Base-by-base conservation (phyloP, 2,113 vertebrate genomes). In the Gopherus evgoodei region DNA sequence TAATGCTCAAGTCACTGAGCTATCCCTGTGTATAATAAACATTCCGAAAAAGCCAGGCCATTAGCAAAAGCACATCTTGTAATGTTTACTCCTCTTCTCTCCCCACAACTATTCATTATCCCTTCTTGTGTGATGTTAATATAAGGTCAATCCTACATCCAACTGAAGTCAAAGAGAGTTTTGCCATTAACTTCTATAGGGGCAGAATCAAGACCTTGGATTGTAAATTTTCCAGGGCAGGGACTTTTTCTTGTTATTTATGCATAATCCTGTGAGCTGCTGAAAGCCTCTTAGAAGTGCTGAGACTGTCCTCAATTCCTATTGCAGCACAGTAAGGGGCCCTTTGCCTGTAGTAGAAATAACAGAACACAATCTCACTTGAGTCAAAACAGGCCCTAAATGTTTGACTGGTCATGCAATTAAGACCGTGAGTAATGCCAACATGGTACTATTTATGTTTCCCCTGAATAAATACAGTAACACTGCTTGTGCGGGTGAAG, bases 21-120 rank as follows among this genome's bases (percentile, higher is more conserved):
- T 49, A 80, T 35, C 72, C 75, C 11, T 24, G 50, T 12, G 75
- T 16, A 17, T 11, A 72, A 56, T 3, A 0, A 72, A 42, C 21
- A 69, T 11, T 35, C 53, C 44, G 57, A 83, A 84, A 54, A 81
- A 69, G 1, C 3, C 82, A 35, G 52, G 1, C 35, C 4, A 19
- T 11, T n/a, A 47, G 53, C n/a, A 84, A n/a, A 42, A 35, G 9
- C 3, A 0, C 42, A 1, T 24, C 22, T 75, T 82, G 38, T 85
- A 0, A 0, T 2, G 6, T 92, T 82, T 89, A n/a, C 14, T 69
- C 62, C 21, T 84, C 1, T 81, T 84, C 8, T 14, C 79, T 25
- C 38, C 50, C 2, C 21, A 4, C 22, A 3, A 42, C 24, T 17
- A 4, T 83, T 54, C 82, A 24, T 10, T 53, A 25, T 17, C 2